Evolutionary conservation across 2,888 invertebrate genomes (phyloP), one percentile per base, ranked within the genome.

Genomic region (Epistrophe grossulariae): DNA sequence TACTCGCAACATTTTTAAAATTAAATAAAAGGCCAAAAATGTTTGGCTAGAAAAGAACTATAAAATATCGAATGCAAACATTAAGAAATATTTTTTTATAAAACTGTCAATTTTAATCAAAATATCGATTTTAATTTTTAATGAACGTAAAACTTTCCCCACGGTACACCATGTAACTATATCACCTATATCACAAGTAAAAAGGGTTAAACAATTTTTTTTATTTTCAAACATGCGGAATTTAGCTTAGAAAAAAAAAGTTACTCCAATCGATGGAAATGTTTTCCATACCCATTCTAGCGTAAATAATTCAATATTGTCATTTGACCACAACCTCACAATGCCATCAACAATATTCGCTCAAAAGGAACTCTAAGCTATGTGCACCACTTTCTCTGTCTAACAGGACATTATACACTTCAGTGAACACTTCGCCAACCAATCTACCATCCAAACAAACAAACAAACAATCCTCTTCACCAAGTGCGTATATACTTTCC

Each of bases 331-430:
- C 76, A 76, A 71, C 43, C 66, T 84, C 71, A 35, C 72, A 84
- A 76, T 70, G 57, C 38, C 72, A 73, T 73, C 48, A 72, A 68
- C 52, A 17, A 40, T 62, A 62, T 62, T 62, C 24, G 15, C 43
- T 62, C 50, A 52, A 31, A 66, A 72, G 70, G 57, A 79, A 84
- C 62, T 19, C 74, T 35, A 5, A 62, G 28, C 68, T 52, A 50
- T 79, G 59, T 55, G 40, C 38, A 73, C 55, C 60, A 84, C 84
- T 84, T 84, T 84, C 81, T 71, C 84, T 62, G 52, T 72, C 71
- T 64, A 72, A 77, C 84, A 84, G 81, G 81, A 84, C 81, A 73
- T 72, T 73, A 72, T 77, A 43, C 84, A 77, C 80, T 72, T 38
- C 19, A 84, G 17, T 40, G 68, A 38, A 66, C 83, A 73, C 17